These are phyloP conservation scores for Heterotis niloticus DNA, from an alignment of 2,113 vertebrate species.

Conservation along the genomic window DNA sequence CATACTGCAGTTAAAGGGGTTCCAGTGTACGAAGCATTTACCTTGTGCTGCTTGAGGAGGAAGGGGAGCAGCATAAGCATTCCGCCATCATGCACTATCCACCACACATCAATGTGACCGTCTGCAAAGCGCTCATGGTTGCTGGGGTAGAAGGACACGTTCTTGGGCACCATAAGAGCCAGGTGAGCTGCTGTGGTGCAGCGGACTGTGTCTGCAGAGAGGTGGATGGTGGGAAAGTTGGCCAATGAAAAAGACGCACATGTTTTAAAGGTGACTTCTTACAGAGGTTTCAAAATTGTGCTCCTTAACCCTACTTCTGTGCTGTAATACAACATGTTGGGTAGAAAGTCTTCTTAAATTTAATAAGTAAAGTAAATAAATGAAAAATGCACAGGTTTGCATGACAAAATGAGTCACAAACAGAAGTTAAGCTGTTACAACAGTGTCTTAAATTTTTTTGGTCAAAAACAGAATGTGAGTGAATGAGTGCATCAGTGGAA, in stretches of 20 bases:
- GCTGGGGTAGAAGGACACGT: slow-evolving; percentile 93
- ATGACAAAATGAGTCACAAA: too few relatives aligned
- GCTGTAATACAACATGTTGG: too few relatives aligned
- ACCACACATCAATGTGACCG: slow-evolving; percentile 96
- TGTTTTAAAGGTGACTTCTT: too few relatives aligned
- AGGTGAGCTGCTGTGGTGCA: slow-evolving; percentile 94
- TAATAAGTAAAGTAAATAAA: too few relatives aligned
- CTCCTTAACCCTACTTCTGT: too few relatives aligned
- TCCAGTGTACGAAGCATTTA: slow-evolving; percentile 43
- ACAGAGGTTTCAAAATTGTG: too few relatives aligned
- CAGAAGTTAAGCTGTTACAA: too few relatives aligned
- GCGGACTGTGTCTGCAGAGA: slow-evolving; percentile 81
- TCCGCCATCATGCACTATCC: slow-evolving; percentile 97
- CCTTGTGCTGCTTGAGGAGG: slow-evolving; percentile 95
- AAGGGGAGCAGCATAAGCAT: slow-evolving; percentile 98
- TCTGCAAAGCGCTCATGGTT: slow-evolving; percentile 95
- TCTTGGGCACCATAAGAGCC: slow-evolving; percentile 94
- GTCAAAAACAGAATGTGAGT: too few relatives aligned
- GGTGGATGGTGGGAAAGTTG: background rate
- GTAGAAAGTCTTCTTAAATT: too few relatives aligned
- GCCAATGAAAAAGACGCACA: background rate
- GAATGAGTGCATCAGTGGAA: too few relatives aligned
- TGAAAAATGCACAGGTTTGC: too few relatives aligned
- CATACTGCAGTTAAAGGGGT: background rate
- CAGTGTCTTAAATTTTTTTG: too few relatives aligned